Evolutionary conservation across 2,888 invertebrate species (phyloP), one percentile per base, ranked within the genome.

Genomic region (Monochamus alternatus): DNA sequence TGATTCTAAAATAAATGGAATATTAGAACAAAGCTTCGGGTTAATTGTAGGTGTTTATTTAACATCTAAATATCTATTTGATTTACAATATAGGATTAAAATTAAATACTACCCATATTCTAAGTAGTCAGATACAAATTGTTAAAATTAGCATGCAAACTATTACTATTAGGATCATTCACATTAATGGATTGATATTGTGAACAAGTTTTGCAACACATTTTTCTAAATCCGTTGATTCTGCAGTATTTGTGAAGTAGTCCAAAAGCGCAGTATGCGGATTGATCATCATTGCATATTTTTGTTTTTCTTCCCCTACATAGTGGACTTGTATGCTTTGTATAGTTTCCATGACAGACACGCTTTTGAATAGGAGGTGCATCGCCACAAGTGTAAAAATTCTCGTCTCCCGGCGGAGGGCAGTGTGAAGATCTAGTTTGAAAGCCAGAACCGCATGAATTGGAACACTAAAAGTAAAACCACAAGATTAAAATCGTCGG

Each of bases 141-240:
- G 14, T 55, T 12, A 55, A 5, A 55, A 14, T 55, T 12, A 55
- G n/a, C 43, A 7, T 63, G 22, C n/a, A 43, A 14, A 60, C 30
- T 8, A 47, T 47, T 62, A 5, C 31, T n/a, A 30, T 63, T 31
- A 9, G 63, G n/a, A 63, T 71, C 10, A 10, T 62, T n/a, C 4
- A 5, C n/a, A n/a, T 51, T 63, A 12, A 38, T 14, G 9, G 44
- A n/a, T 22, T 22, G 12, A 62, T 32, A 51, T 5, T 44, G 47
- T 38, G 63, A 31, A 78, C 92, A 92, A 0, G 92, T 88, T 81
- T 91, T 90, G 82, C 93, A 93, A 83, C 93, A 94, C 69, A 91
- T 88, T 78, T 89, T 90, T 77, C 90, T 90, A 81, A 93, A 93
- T 0, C 90, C 91, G 9, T 81, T 80, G 10, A 88, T 74, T 75